Evolutionary conservation across 2,113 vertebrate genomes (phyloP), one percentile per base, ranked within the genome.

Genomic region (Myanophis thanlyinensis): DNA sequence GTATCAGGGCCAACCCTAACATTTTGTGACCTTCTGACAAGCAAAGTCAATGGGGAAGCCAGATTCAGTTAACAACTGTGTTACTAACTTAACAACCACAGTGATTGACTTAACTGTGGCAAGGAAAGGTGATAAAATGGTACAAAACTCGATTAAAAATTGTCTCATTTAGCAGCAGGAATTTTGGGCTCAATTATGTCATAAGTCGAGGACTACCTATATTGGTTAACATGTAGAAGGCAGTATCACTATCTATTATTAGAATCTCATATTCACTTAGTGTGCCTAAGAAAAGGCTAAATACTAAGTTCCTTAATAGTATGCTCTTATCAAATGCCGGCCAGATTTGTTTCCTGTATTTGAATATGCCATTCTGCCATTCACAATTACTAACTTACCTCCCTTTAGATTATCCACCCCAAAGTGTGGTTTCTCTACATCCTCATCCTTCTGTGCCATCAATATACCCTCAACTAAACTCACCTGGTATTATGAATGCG

Each of bases 391-490:
- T 0, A 0, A 90, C 96, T 95, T 97, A 87, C 94, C 85, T 13
- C 20, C 22, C 56, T 48, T 46, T 49, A 98, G 98, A 96, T 96
- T 54, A 95, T 15, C 0, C 92, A 3, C 93, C 96, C 96, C 59
- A 91, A 85, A 89, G 40, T 91, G 80, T 95, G 93, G 95, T 93
- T 93, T 92, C 95, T 90, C 95, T 91, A 91, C 94, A 88, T 88
- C 92, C 27, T 54, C 93, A 91, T 67, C 92, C 93, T 88, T 94
- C 95, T 93, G 95, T 96, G 90, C 88, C 52, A 22, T 49, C 52
- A 44, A 35, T 96, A 95, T 96, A 96, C 90, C 96, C 97, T 53
- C 96, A 97, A 46, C 52, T 96, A 49, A 95, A 97, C 91, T 94
- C 97, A 92, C 87, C 96, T 88, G 3, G 92, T 93, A 52, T 94